A percentile compares a stretch with the other conserved stretches of the same genome.
phyloP scores from a whole-genome alignment of 1,140 invertebrate genomes.

The Drosophila ogumai region DNA sequence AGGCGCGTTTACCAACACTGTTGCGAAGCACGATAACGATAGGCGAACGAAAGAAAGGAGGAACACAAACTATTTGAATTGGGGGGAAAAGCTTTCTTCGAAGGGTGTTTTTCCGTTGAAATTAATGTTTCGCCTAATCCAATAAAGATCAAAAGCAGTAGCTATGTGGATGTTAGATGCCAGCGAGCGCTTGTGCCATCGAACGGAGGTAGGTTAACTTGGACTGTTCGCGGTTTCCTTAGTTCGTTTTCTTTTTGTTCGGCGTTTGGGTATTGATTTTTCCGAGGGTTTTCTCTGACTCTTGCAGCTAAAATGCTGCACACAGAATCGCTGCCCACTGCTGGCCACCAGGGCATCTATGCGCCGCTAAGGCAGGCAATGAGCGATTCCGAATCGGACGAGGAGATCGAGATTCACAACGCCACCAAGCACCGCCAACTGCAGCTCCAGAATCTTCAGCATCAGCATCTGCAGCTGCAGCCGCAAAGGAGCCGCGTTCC shows the following conservation, averaged over 20 bases:
- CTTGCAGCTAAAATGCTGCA: constrained; percentile 82
- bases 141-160: constrained; percentile 53
- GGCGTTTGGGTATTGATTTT: constrained; percentile 63
- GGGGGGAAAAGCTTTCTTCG: constrained; percentile 21
- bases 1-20: constrained; percentile 25
- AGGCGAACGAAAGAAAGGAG: not conserved
- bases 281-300: constrained; percentile 11
- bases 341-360: constrained; percentile 87
- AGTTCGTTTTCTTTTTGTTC: not conserved
- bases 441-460: constrained; percentile 38
- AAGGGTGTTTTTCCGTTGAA: constrained; percentile 36
- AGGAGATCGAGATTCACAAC: constrained; percentile 88
- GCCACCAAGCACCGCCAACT: constrained; percentile 72
- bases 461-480: constrained; percentile 42
- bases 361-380: constrained; percentile 89
- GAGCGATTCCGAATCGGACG: constrained; percentile 91
- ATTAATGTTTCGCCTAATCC: constrained; percentile 60
- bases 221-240: not conserved
- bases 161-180: constrained; percentile 74
- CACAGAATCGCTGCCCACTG: constrained; percentile 68
- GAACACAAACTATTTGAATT: constrained; percentile 28
- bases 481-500: constrained; percentile 72
- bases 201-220: constrained; percentile 49
- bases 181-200: constrained; percentile 49
- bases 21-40: constrained; percentile 1